Conservation (phyloP, 2,797 vertebrate species). For the Microctenopoma stevenorrisi region DNA sequence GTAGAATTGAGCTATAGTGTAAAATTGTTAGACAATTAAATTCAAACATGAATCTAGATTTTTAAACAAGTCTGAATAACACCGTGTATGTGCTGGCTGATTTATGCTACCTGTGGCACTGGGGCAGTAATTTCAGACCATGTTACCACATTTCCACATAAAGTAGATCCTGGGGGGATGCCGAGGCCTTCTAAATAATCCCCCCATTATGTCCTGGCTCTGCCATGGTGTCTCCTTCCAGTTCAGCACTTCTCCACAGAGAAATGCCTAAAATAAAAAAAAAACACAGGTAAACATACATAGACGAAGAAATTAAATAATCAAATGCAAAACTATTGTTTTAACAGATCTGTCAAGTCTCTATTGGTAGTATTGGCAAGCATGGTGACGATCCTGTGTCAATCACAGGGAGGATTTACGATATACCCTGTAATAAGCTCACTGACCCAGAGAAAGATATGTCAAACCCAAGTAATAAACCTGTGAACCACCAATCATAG, state of each 20-base stretch:
- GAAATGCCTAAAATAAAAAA: background rate
- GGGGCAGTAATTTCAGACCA: conserved; percentile 6
- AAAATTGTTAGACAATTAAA: conserved; percentile 30
- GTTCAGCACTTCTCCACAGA: conserved; percentile 11
- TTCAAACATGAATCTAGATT: conserved; percentile 37
- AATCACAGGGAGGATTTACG: conserved; percentile 61
- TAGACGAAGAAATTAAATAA: background rate
- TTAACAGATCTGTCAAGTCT: background rate
- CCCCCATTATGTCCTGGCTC: conserved; percentile 23
- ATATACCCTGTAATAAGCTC: conserved; percentile 61
- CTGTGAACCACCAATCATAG: conserved; percentile 63
- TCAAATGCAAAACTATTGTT: background rate
- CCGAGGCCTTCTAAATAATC: conserved; percentile 35
- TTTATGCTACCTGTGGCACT: background rate
- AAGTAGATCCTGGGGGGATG: conserved; percentile 35
- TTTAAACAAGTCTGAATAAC: conserved; percentile 38
- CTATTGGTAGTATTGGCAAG: background rate
- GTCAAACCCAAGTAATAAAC: conserved; percentile 69
- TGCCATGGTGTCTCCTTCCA: conserved; percentile 13
- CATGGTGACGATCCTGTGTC: conserved; percentile 49
- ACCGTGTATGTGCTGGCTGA: conserved; percentile 14
- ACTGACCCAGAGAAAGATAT: conserved; percentile 64
- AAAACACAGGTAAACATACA: background rate
- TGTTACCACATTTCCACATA: conserved; percentile 20
- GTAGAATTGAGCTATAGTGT: conserved; percentile 28